Conservation (phyloP, 2,888 invertebrate species). For the Hedychridium roseum region DNA sequence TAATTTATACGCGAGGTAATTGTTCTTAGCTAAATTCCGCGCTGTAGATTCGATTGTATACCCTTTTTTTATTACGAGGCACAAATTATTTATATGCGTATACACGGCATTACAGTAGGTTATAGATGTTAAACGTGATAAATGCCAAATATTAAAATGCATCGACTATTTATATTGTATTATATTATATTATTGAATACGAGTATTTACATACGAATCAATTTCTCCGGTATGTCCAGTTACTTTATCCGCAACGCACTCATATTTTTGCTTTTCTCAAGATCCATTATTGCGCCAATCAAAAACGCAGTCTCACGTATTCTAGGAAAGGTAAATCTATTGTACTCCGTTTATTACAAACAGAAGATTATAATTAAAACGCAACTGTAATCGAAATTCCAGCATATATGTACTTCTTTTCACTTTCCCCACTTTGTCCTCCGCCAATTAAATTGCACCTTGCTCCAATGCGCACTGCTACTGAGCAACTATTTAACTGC, state of each 20-base stretch:
- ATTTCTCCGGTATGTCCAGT: conserved; percentile 12
- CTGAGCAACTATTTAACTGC: no score
- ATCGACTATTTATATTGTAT: conserved; percentile 45
- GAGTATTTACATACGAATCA: conserved; percentile 25
- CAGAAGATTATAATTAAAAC: conserved; percentile 28
- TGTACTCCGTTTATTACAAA: conserved; percentile 23
- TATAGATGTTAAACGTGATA: conserved; percentile 51
- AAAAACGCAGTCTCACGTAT: conserved; percentile 1
- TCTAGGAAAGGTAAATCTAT: conserved; percentile 14
- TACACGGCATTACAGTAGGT: conserved; percentile 30
- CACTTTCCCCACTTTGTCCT: no score
- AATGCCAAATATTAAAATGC: conserved; percentile 53
- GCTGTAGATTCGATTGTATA: conserved; percentile 15
- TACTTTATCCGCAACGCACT: conserved; percentile 13
- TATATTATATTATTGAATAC: conserved; percentile 38
- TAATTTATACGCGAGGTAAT: conserved; percentile 15
- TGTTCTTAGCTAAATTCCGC: conserved; percentile 16
- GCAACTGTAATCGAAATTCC: conserved; percentile 17
- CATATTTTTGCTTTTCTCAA: conserved; percentile 6
- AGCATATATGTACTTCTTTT: no score
- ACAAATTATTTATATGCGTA: conserved; percentile 19
- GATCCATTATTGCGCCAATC: conserved; percentile 9
- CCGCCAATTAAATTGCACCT: no score
- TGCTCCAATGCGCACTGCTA: no score
- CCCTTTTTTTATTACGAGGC: conserved; percentile 22